phyloP scores from a whole-genome alignment of 2,888 invertebrate genomes.

The Galerucella calmariensis region DNA sequence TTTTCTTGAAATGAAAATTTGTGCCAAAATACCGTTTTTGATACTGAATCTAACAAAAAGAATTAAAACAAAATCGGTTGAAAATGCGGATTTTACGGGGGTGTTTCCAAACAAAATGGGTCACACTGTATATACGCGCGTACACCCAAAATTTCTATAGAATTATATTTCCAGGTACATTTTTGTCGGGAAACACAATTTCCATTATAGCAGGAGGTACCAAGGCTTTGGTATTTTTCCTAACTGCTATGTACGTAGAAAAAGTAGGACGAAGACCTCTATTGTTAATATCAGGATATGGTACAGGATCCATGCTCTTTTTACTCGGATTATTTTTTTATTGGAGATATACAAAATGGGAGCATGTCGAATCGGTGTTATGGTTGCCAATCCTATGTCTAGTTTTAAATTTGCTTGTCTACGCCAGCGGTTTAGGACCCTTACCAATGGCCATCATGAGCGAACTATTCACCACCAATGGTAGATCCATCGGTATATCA shows the following conservation, averaged over 20 bases:
- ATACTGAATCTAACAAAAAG: no score
- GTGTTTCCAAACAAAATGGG: no score
- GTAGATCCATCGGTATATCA: constrained; percentile 73
- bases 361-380: background rate
- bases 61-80: no score
- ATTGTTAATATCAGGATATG: constrained; percentile 5
- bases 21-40: no score
- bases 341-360: constrained; percentile 6
- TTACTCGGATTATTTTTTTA: constrained; percentile 6
- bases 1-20: no score
- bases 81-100: no score
- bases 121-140: no score
- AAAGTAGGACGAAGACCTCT: constrained; percentile 3
- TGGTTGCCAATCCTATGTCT: constrained; percentile 79
- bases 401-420: constrained; percentile 76
- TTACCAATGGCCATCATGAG: constrained; percentile 84
- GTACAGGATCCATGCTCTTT: background rate
- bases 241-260: constrained; percentile 5
- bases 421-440: constrained; percentile 77
- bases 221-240: background rate
- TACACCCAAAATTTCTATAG: background rate
- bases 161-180: constrained; percentile 1
- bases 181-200: constrained; percentile 9
- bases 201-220: constrained; percentile 8
- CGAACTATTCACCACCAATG: constrained; percentile 81